Percentiles rank a stretch among this genome's conserved stretches.
phyloP scores from a whole-genome alignment of 1,140 invertebrate species.

The Phocides pigmalion region DNA sequence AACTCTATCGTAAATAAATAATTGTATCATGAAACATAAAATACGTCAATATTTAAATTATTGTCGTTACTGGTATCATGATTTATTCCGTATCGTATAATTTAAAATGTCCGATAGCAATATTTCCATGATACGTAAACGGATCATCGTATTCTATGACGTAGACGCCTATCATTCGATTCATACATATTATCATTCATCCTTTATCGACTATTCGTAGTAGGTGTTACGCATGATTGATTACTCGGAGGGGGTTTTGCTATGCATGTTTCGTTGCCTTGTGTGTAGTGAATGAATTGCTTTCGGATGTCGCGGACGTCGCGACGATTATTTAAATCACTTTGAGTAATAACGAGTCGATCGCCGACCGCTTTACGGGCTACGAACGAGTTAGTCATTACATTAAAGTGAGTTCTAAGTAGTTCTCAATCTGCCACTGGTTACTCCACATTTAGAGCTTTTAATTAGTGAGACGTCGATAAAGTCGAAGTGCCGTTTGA shows the following conservation, averaged over 20 bases:
- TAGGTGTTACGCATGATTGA: constrained; percentile 53
- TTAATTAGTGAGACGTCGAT: constrained; percentile 46
- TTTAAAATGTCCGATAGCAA: constrained; percentile 29
- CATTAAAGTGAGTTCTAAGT: constrained; percentile 24
- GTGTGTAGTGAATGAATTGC: constrained; percentile 58
- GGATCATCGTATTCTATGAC: constrained; percentile 16
- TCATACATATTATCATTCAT: constrained; percentile 40
- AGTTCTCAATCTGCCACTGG: constrained; percentile 18
- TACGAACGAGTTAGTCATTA: constrained; percentile 18
- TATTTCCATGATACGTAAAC: constrained; percentile 18
- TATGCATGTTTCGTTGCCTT: constrained; percentile 55
- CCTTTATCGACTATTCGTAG: constrained; percentile 52
- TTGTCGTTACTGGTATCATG: constrained; percentile 11
- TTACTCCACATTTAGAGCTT: constrained; percentile 25
- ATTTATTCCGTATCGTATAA: constrained; percentile 7
- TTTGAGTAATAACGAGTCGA: constrained; percentile 15
- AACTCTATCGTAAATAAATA: too few species aligned
- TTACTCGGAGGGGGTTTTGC: constrained; percentile 42
- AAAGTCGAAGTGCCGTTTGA: constrained; percentile 43
- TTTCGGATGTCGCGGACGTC: constrained; percentile 52
- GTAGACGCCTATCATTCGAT: constrained; percentile 44
- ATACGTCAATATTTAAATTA: neutral
- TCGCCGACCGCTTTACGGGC: neutral
- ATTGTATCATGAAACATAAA: neutral
- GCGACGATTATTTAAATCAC: constrained; percentile 20